Base-by-base conservation (phyloP, 2,888 invertebrate species). In the Antitype chi region DNA sequence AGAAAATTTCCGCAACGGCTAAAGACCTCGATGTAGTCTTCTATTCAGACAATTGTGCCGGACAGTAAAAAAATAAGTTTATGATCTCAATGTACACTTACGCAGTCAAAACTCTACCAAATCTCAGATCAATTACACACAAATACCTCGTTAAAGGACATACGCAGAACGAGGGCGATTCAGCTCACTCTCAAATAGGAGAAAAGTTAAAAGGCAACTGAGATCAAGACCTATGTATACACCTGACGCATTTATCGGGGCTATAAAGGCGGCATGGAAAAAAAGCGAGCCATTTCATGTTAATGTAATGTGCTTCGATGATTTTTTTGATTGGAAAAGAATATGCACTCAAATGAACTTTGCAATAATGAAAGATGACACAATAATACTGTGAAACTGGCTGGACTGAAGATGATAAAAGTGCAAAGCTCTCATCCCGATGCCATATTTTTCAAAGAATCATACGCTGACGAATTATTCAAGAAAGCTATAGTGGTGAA, bases 1-100 rank as follows among this genome's bases (percentile, higher is more conserved):
- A n/a, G n/a, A n/a, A n/a, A n/a, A n/a, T n/a, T n/a, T n/a, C n/a
- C n/a, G n/a, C 32, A 78, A 76, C 68, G 28, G 74, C 57, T 70
- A 67, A 67, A 70, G 85, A 59, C 68, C 76, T 81, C 55, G 76
- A 78, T 63, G 83, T 89, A 59, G 79, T 89, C 25, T 89, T 89
- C 6, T 38, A n/a, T n/a, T n/a, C n/a, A n/a, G n/a, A n/a, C n/a
- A n/a, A n/a, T n/a, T n/a, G n/a, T n/a, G n/a, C n/a, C n/a, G n/a
- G n/a, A n/a, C n/a, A n/a, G n/a, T n/a, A n/a, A n/a, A n/a, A n/a
- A n/a, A n/a, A n/a, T n/a, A n/a, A n/a, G n/a, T n/a, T n/a, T n/a
- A n/a, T n/a, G n/a, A n/a, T n/a, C n/a, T n/a, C n/a, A n/a, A n/a
- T n/a, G n/a, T n/a, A n/a, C n/a, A n/a, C n/a, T n/a, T n/a, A n/a